phyloP scores from a whole-genome alignment of 2,797 vertebrate species.

The Mallotus villosus region DNA sequence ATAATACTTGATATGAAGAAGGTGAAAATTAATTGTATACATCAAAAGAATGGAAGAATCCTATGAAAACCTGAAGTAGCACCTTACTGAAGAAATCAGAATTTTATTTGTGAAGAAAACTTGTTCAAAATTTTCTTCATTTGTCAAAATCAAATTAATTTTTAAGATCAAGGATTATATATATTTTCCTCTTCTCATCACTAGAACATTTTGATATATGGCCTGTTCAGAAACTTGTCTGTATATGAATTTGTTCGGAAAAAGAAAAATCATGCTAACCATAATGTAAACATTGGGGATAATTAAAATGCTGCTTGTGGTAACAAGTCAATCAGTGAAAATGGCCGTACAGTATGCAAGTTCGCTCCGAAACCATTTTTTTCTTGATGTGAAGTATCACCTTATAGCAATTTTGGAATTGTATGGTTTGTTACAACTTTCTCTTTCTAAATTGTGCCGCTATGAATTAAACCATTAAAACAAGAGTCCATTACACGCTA shows the following conservation, averaged over 20 bases:
- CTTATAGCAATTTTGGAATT: conserved; percentile 96
- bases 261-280: conserved; percentile 26
- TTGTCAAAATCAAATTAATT: conserved; percentile 69
- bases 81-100: conserved; percentile 80
- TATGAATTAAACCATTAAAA: conserved; percentile 76
- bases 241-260: conserved; percentile 44
- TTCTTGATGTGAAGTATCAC: conserved; percentile 88
- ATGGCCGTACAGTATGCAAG: conserved; percentile 85
- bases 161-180: conserved; percentile 61
- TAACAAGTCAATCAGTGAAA: conserved; percentile 71
- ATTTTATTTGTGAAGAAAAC: conserved; percentile 75
- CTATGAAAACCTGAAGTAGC: conserved; percentile 88
- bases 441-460: conserved; percentile 85
- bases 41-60: conserved; percentile 79
- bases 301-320: conserved; percentile 70
- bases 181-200: conserved; percentile 39
- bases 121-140: conserved; percentile 71
- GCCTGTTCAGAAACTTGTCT: conserved; percentile 68
- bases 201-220: conserved; percentile 61
- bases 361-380: conserved; percentile 83
- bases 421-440: conserved; percentile 95
- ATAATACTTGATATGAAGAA: conserved; percentile 78
- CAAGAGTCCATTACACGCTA: conserved; percentile 82
- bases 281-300: conserved; percentile 62
- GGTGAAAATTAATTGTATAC: conserved; percentile 87